These are phyloP conservation scores for Spondyliosoma cantharus DNA, from an alignment of 2,797 vertebrate genomes.

Conservation along the genomic window DNA sequence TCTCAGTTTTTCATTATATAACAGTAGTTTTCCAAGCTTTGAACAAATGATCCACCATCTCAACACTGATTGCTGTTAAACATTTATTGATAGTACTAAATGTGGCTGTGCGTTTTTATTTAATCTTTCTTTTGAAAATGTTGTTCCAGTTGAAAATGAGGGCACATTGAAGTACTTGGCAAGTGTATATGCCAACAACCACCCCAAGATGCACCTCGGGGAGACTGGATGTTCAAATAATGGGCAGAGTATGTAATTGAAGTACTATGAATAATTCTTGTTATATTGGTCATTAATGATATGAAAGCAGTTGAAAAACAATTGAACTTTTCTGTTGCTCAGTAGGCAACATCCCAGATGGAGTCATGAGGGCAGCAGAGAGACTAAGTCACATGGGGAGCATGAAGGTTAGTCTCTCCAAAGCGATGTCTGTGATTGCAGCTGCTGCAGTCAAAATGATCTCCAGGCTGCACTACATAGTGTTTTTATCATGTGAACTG, in stretches of 20 bases:
- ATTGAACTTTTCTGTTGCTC: slow-evolving; percentile 42
- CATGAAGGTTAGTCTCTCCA: slow-evolving; percentile 90
- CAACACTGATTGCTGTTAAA: neutral
- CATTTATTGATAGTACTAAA: too few relatives aligned
- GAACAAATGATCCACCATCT: slow-evolving; percentile 1
- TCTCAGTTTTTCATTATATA: slow-evolving; percentile 5
- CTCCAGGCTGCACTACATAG: neutral
- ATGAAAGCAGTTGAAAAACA: neutral
- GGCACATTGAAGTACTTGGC: slow-evolving; percentile 95
- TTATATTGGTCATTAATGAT: neutral
- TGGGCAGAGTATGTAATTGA: slow-evolving; percentile 75
- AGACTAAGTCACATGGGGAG: slow-evolving; percentile 96
- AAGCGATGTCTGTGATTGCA: neutral
- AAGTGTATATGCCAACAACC: slow-evolving; percentile 93
- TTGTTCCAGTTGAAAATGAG: slow-evolving; percentile 90
- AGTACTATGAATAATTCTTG: neutral
- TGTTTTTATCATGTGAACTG: neutral
- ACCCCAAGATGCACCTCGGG: slow-evolving; percentile 93
- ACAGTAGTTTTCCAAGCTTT: slow-evolving; percentile 3
- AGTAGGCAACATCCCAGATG: slow-evolving; percentile 91
- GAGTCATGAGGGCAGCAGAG: slow-evolving; percentile 93
- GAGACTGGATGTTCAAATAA: slow-evolving; percentile 91
- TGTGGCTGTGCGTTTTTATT: neutral
- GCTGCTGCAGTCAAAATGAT: neutral
- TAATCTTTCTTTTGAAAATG: slow-evolving; percentile 46